Conservation (phyloP, 2,113 vertebrate species). For the Rhinoderma darwinii region DNA sequence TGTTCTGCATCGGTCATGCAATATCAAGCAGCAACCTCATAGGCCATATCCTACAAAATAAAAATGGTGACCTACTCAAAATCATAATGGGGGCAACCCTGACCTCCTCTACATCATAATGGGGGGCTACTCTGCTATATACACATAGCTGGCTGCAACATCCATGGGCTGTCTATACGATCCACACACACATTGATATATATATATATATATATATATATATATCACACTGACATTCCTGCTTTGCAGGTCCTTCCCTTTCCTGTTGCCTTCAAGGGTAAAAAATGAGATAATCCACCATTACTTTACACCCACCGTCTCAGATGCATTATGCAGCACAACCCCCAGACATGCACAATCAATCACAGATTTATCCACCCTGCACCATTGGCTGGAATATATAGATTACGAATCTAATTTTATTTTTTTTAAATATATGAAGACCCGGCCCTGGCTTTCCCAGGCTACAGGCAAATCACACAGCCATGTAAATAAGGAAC, state of each 20-base stretch:
- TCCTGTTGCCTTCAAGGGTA: conserved; percentile 47
- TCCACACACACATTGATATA: too few relatives aligned
- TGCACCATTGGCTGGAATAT: not conserved
- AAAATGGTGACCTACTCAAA: not conserved
- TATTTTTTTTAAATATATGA: too few relatives aligned
- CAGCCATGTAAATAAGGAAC: not conserved
- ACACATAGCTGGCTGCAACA: too few relatives aligned
- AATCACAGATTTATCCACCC: not conserved
- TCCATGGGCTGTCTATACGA: too few relatives aligned
- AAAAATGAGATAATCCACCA: conserved; percentile 19
- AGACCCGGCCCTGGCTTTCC: not conserved
- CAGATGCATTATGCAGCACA: conserved; percentile 14
- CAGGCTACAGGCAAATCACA: not conserved
- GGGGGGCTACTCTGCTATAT: too few relatives aligned
- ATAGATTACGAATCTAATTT: not conserved
- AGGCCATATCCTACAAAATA: too few relatives aligned
- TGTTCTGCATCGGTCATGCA: not conserved
- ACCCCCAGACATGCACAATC: not conserved
- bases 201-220: not conserved
- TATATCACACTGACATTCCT: conserved; percentile 42
- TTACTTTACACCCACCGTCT: conserved; percentile 43
- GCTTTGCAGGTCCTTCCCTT: conserved; percentile 51
- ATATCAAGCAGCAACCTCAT: not conserved
- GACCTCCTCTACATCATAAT: not conserved
- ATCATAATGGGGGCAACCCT: not conserved